These are phyloP conservation scores for Penaeus indicus DNA, from an alignment of 1,140 invertebrate genomes.

Conservation along the genomic window DNA sequence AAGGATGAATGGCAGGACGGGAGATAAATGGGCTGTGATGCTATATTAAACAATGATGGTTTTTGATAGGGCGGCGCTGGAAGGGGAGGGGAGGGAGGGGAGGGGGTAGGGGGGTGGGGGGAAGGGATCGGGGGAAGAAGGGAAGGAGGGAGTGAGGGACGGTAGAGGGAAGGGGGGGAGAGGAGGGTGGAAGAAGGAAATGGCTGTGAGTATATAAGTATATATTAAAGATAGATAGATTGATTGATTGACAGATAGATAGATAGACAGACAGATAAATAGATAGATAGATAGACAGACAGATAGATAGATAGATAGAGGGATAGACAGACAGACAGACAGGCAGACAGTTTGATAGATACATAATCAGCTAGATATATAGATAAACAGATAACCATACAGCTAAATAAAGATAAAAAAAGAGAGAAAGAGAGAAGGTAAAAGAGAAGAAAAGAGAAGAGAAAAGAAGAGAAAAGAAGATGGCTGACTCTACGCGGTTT, in stretches of 20 bases:
- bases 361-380: too few species aligned
- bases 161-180: neutral
- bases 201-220: neutral
- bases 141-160: neutral
- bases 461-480: too few species aligned
- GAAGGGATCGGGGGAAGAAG: neutral
- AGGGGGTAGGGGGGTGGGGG: neutral
- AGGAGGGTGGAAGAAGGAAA: neutral
- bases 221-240: neutral
- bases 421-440: too few species aligned
- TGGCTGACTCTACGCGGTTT: too few species aligned
- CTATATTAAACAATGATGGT: conserved; percentile 61
- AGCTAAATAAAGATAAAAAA: too few species aligned
- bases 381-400: too few species aligned
- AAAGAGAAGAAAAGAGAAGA: too few species aligned
- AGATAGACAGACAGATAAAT: too few species aligned
- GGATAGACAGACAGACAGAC: neutral
- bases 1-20: conserved; percentile 41
- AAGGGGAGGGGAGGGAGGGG: neutral
- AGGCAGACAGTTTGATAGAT: too few species aligned
- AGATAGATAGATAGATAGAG: too few species aligned
- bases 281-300: too few species aligned
- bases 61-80: conserved; percentile 38
- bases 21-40: conserved; percentile 44
- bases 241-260: too few species aligned